Conservation (phyloP, 2,797 vertebrate genomes). For the Chelmon rostratus region DNA sequence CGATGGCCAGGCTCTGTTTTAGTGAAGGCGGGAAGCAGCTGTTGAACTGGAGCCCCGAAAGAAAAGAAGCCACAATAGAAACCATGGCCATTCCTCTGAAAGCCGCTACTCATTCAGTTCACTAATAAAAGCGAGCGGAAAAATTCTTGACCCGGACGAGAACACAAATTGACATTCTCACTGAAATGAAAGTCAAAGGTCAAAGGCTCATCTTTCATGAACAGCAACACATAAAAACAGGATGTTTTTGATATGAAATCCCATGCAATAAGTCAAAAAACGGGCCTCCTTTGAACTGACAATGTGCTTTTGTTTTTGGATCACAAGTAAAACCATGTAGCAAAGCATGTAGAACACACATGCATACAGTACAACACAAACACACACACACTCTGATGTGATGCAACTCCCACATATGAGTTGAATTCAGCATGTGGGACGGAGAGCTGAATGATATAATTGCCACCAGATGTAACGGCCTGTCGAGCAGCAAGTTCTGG, state of each 20-base stretch:
- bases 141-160: constrained; percentile 28
- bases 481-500: constrained; percentile 81
- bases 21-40: constrained; percentile 76
- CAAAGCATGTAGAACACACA: constrained; percentile 34
- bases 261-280: neutral
- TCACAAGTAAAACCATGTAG: constrained; percentile 42
- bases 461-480: constrained; percentile 83
- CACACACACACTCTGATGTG: constrained; percentile 49
- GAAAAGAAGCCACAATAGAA: constrained; percentile 58
- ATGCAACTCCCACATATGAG: constrained; percentile 74
- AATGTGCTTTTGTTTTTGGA: constrained; percentile 35
- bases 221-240: neutral
- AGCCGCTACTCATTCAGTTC: constrained; percentile 31
- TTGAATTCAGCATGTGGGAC: constrained; percentile 73
- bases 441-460: constrained; percentile 79
- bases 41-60: constrained; percentile 62
- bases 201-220: constrained; percentile 11
- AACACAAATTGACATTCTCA: constrained; percentile 29
- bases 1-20: constrained; percentile 62
- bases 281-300: neutral
- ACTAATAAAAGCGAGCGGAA: constrained; percentile 45
- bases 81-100: constrained; percentile 51
- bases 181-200: constrained; percentile 25
- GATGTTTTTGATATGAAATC: neutral
- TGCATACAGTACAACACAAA: constrained; percentile 38